A percentile compares a stretch with the other conserved stretches of the same genome.
Conservation (phyloP, 2,113 vertebrate genomes). For the Tragelaphus imberbis region DNA sequence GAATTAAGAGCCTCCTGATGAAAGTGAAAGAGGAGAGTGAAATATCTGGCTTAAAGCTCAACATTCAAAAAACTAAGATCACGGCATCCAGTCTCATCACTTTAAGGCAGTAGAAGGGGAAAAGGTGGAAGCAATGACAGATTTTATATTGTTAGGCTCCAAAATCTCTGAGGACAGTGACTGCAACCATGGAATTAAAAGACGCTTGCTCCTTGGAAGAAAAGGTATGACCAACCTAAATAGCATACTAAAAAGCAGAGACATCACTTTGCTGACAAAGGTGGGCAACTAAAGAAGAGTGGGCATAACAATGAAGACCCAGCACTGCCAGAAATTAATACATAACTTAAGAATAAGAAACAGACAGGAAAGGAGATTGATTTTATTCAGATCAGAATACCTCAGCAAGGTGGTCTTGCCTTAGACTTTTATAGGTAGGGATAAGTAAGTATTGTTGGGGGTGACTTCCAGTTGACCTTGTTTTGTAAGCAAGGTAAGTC, state of each 20-base stretch:
- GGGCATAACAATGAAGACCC: neutral
- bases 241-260: neutral
- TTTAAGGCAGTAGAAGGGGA: neutral
- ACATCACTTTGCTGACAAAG: neutral
- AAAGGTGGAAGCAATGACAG: neutral
- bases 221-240: neutral
- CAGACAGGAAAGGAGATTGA: neutral
- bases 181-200: neutral
- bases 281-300: neutral
- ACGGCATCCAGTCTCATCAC: neutral
- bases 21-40: neutral
- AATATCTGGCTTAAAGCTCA: neutral
- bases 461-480: neutral
- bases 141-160: neutral
- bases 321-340: neutral
- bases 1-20: neutral
- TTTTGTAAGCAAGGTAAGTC: neutral
- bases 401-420: neutral
- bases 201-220: neutral
- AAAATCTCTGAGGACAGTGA: neutral
- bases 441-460: neutral
- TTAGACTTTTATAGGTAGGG: neutral
- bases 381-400: neutral
- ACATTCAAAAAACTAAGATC: neutral
- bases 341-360: neutral